phyloP scores from a whole-genome alignment of 2,113 vertebrate species.

The Actenoides lindsayi region DNA sequence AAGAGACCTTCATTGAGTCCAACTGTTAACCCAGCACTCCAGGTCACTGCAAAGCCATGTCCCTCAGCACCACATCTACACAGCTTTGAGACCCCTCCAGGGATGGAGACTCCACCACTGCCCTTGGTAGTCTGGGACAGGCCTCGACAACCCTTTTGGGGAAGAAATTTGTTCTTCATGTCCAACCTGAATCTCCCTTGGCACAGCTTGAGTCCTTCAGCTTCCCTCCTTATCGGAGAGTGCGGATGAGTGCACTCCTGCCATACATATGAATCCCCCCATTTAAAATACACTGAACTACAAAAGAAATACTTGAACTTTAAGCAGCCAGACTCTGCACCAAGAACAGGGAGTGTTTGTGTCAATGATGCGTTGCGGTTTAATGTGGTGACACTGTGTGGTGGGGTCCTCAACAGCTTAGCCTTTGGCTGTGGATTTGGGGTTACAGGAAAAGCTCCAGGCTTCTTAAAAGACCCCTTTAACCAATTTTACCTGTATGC shows the following conservation, averaged over 20 bases:
- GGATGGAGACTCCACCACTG: too few relatives aligned
- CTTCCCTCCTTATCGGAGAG: neutral
- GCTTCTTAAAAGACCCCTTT: neutral
- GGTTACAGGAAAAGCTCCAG: neutral
- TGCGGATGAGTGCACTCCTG: neutral
- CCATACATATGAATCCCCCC: neutral
- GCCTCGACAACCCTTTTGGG: too few relatives aligned
- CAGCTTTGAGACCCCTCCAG: too few relatives aligned
- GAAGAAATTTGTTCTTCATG: too few relatives aligned
- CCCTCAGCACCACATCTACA: too few relatives aligned
- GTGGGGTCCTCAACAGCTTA: neutral
- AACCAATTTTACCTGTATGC: neutral
- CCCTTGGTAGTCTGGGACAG: too few relatives aligned
- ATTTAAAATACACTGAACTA: neutral
- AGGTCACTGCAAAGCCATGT: too few relatives aligned
- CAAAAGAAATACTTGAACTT: neutral
- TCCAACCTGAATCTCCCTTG: too few relatives aligned
- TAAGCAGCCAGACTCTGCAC: neutral
- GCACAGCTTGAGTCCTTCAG: neutral
- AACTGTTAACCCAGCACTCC: too few relatives aligned
- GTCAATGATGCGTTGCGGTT: neutral
- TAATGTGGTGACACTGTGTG: neutral
- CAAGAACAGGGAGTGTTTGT: neutral
- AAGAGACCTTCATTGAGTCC: too few relatives aligned
- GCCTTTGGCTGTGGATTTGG: neutral